A percentile compares a stretch with the other conserved stretches of the same genome.
phyloP scores from a whole-genome alignment of 53 echinoderm and acorn worm species.

The Actinopyga echinites region DNA sequence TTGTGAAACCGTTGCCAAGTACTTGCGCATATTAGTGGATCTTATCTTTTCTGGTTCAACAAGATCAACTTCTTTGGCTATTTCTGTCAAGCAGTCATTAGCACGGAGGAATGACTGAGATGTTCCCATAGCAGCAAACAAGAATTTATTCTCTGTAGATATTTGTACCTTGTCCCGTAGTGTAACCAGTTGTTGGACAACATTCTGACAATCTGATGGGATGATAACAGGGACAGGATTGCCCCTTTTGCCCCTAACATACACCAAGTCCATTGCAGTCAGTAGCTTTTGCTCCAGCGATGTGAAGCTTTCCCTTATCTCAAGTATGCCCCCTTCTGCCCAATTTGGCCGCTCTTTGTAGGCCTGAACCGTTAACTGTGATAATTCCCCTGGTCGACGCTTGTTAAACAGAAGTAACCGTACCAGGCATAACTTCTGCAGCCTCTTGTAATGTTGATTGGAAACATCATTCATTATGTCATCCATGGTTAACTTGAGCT shows the following conservation, averaged over 20 bases:
- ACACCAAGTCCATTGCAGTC: background rate
- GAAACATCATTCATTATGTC: background rate
- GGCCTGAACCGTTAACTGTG: constrained; percentile 39
- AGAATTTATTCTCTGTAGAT: background rate
- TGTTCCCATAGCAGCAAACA: constrained; percentile 15
- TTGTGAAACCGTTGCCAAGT: constrained; percentile 60
- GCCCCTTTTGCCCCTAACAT: constrained; percentile 6
- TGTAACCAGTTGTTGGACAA: background rate
- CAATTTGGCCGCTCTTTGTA: constrained; percentile 37
- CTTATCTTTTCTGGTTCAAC: constrained; percentile 47
- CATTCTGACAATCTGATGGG: background rate
- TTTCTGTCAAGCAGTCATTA: constrained; percentile 44
- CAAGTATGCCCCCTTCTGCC: constrained; percentile 32
- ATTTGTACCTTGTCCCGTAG: background rate
- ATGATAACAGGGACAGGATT: constrained; percentile 1
- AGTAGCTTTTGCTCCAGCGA: constrained; percentile 51
- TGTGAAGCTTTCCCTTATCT: constrained; percentile 40
- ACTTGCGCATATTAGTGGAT: constrained; percentile 47
- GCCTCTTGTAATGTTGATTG: constrained; percentile 1
- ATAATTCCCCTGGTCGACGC: constrained; percentile 53
- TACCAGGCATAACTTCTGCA: constrained; percentile 53
- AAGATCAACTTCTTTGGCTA: constrained; percentile 41
- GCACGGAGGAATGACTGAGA: constrained; percentile 21
- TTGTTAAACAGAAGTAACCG: constrained; percentile 66
- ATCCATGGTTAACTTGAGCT: constrained; percentile 37